Percentiles rank a stretch among this genome's conserved stretches.
phyloP scores from a whole-genome alignment of 2,113 vertebrate genomes.

The Proterorhinus semilunaris region DNA sequence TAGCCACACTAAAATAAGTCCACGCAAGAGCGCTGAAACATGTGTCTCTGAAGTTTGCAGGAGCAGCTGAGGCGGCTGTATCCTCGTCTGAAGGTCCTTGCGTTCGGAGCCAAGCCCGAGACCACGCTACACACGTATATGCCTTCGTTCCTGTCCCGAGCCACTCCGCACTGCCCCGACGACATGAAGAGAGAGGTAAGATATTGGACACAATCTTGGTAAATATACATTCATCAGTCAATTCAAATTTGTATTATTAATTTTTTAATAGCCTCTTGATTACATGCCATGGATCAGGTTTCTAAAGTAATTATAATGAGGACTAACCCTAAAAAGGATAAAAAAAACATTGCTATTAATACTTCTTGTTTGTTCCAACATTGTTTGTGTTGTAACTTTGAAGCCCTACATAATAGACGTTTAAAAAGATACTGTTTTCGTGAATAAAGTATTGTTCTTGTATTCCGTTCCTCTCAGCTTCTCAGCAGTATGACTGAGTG shows the following conservation, averaged over 20 bases:
- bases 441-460: neutral
- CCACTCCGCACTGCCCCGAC: conserved; percentile 81
- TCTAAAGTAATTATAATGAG: too few species aligned
- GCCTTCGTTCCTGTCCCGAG: conserved; percentile 93
- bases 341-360: too few species aligned
- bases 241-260: too few species aligned
- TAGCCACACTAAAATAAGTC: neutral
- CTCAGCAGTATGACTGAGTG: conserved; percentile 88
- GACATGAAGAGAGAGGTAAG: conserved; percentile 91
- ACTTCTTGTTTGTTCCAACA: too few species aligned
- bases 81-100: conserved; percentile 90
- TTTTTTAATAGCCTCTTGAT: neutral
- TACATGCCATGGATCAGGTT: too few species aligned
- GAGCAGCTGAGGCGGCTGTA: conserved; percentile 89
- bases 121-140: conserved; percentile 87
- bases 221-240: neutral
- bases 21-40: neutral
- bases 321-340: too few species aligned
- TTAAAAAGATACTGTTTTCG: too few species aligned
- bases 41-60: conserved; percentile 80
- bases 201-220: neutral
- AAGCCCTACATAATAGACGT: too few species aligned
- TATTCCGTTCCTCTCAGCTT: conserved; percentile 73
- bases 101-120: conserved; percentile 88
- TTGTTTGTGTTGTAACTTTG: too few species aligned